Conservation (phyloP, 1,140 invertebrate genomes). For the Capitella teleta region DNA sequence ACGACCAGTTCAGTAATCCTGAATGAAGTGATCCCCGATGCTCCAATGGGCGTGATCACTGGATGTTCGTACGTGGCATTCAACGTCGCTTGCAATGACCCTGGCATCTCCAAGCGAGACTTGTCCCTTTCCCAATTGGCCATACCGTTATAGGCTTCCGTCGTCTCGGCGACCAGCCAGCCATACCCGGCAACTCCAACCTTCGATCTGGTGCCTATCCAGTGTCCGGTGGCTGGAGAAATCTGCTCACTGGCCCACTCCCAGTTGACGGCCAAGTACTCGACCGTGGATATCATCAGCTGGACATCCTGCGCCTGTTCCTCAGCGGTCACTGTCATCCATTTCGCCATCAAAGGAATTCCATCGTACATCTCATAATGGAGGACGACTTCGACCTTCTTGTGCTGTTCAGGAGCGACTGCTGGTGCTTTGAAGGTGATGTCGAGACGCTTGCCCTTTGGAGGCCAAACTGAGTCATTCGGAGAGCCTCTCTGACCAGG, state of each 20-base stretch:
- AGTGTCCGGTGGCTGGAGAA: no score
- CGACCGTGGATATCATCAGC: not conserved
- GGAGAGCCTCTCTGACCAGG: conserved; percentile 2
- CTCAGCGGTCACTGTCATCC: not conserved
- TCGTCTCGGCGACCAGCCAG: conserved; percentile 4
- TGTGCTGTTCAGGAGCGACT: conserved; percentile 1
- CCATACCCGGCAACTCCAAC: not conserved
- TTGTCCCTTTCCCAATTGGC: not conserved
- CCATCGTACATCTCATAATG: conserved; percentile 12
- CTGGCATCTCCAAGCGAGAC: not conserved
- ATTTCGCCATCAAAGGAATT: conserved; percentile 6
- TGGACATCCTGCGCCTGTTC: not conserved
- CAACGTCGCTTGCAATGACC: not conserved
- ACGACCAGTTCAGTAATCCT: not conserved
- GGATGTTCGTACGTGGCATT: not conserved
- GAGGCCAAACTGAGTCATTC: conserved; percentile 1
- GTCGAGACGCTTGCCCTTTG: not conserved
- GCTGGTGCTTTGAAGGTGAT: conserved; percentile 3
- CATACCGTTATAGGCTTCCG: not conserved
- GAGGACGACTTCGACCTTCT: not conserved
- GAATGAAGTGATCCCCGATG: no score
- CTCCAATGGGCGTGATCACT: not conserved
- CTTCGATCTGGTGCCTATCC: no score
- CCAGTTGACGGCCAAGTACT: conserved; percentile 3
- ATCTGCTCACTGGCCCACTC: conserved; percentile 2